phyloP scores from a whole-genome alignment of 2,888 invertebrate genomes.

The Tuberolachnus salignus region DNA sequence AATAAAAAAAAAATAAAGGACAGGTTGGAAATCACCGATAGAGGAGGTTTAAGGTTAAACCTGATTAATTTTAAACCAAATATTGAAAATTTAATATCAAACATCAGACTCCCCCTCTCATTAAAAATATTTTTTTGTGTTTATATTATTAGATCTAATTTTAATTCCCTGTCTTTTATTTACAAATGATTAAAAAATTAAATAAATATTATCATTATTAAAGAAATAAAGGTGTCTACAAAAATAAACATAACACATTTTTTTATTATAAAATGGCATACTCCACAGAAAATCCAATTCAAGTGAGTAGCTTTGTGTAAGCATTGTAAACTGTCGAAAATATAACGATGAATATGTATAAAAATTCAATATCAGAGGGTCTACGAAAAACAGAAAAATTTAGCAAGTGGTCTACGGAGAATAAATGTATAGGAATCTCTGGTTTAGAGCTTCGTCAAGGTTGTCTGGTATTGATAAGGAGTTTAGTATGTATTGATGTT shows the following conservation, averaged over 20 bases:
- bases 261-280: background rate
- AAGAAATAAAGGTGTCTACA: conserved; percentile 22
- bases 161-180: conserved; percentile 10
- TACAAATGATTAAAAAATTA: conserved; percentile 25
- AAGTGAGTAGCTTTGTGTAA: conserved; percentile 2
- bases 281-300: background rate
- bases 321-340: background rate
- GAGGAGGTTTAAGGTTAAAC: too few relatives aligned
- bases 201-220: conserved; percentile 35
- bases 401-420: background rate
- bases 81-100: too few relatives aligned
- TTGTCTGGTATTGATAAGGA: too few relatives aligned
- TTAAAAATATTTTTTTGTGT: too few relatives aligned
- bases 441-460: too few relatives aligned
- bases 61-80: too few relatives aligned
- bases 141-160: too few relatives aligned
- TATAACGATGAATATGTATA: background rate
- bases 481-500: too few relatives aligned
- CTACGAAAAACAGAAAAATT: conserved; percentile 25
- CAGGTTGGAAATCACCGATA: too few relatives aligned
- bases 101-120: too few relatives aligned
- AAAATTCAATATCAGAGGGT: conserved; percentile 29
- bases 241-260: conserved; percentile 23
- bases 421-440: conserved; percentile 25
- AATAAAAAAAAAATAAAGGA: too few relatives aligned